Conservation (phyloP, 2,113 vertebrate genomes). For the Sardina pilchardus region DNA sequence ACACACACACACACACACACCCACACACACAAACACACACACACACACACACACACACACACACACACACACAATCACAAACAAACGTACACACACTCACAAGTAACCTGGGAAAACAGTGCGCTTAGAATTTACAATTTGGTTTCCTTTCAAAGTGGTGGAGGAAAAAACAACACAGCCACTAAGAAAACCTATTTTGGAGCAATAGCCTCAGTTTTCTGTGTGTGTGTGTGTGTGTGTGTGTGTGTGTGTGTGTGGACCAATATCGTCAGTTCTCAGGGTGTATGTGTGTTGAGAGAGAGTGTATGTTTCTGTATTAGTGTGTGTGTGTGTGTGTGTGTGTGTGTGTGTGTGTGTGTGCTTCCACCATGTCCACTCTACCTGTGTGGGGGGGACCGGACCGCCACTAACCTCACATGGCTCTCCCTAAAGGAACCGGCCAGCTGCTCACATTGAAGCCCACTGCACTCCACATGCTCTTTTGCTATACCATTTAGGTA, state of each 20-base stretch:
- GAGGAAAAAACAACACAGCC: background rate
- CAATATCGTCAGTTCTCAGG: background rate
- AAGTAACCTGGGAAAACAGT: constrained; percentile 11
- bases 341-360: background rate
- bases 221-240: background rate
- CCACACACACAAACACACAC: constrained; percentile 47
- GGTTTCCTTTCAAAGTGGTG: background rate
- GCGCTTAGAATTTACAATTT: constrained; percentile 14
- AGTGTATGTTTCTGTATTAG: background rate
- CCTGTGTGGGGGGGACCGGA: background rate
- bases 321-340: background rate
- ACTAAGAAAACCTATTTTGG: background rate
- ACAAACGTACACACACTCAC: background rate
- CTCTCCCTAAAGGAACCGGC: background rate
- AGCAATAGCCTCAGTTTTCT: background rate
- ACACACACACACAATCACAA: constrained; percentile 49
- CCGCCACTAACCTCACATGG: background rate
- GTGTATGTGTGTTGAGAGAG: background rate
- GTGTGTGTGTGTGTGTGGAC: background rate
- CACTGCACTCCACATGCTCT: too few relatives aligned
- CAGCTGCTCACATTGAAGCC: background rate
- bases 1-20: constrained; percentile 54
- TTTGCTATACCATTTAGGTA: too few relatives aligned
- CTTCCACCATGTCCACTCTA: background rate
- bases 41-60: constrained; percentile 52